Conservation (phyloP, 2,113 vertebrate genomes). For the Gobius niger region DNA sequence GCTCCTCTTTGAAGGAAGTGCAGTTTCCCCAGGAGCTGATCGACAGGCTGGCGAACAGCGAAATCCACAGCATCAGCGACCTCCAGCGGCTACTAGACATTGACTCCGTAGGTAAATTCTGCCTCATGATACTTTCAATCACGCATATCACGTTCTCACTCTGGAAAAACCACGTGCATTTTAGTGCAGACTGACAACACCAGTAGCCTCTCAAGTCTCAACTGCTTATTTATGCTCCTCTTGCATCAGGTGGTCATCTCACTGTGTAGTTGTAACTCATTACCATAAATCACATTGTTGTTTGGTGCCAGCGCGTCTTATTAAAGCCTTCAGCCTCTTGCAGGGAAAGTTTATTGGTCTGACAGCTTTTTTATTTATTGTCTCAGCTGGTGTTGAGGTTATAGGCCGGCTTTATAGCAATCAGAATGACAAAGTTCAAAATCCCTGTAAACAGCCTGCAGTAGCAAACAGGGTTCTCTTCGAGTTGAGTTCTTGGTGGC, state of each 20-base stretch:
- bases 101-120: constrained; percentile 98
- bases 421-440: constrained; percentile 14
- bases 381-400: constrained; percentile 32
- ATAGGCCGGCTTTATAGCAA: constrained; percentile 32
- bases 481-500: constrained; percentile 34
- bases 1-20: constrained; percentile 78
- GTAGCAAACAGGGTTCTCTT: constrained; percentile 18
- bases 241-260: too few relatives aligned
- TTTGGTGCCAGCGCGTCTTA: constrained; percentile 5
- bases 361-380: constrained; percentile 37
- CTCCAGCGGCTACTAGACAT: constrained; percentile 98
- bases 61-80: constrained; percentile 98
- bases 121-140: constrained; percentile 72
- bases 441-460: constrained; percentile 36
- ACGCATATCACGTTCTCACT: constrained; percentile 9
- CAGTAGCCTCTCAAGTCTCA: too few relatives aligned
- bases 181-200: neutral
- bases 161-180: constrained; percentile 2
- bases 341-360: constrained; percentile 27
- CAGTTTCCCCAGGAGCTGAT: constrained; percentile 94
- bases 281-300: too few relatives aligned
- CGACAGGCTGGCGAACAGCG: constrained; percentile 91
- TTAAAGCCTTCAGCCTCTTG: constrained; percentile 24
- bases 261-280: too few relatives aligned
- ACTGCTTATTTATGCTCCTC: neutral